Evolutionary conservation across 2,113 vertebrate species (phyloP), one percentile per base, ranked within the genome.

Genomic region (Amphiprion percula): DNA sequence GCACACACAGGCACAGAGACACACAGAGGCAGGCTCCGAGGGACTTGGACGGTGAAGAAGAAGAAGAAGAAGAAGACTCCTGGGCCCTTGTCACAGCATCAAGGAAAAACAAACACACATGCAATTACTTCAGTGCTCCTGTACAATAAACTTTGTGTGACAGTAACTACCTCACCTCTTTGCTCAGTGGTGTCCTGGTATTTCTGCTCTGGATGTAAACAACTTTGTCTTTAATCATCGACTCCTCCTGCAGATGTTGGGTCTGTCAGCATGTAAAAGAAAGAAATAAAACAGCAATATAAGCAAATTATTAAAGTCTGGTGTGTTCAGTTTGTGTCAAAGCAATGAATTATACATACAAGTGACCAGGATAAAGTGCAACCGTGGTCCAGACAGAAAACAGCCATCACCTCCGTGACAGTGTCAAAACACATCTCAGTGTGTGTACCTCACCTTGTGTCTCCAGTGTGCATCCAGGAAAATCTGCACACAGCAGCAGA

Each of bases 161-260:
- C 37, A n/a, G 15, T 3, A 7, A 28, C 2, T 0, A 23, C 16
- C 93, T 80, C 77, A 98, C 98, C 97, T 99, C 98, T 99, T 91
- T 99, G 97, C 93, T 93, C 96, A 12, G 99, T 99, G 76, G 97
- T 99, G 75, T 98, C 97, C 91, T 99, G 98, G 85, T 99, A 99
- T 37, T 99, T 97, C 94, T 99, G n/a, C 98, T 61, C 98, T 92
- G 85, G 95, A 96, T 72, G 97, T 97, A 91, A 99, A 98, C 69
- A 99, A 90, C 98, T 0, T 97, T 99, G 84, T 99, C 97, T 71
- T 97, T 97, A 58, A 99, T 99, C 84, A 99, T 93, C 79, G 96
- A 97, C 85, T 99, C 97, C 0, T 99, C 97, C 82, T 96, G 83
- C 56, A 71, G 63, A 47, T 58, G 54, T 3, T 33, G 33, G 4